A percentile compares a stretch with the other conserved stretches of the same genome.
These are phyloP conservation scores for Conger conger DNA, from an alignment of 2,113 vertebrate genomes.

Conservation along the genomic window DNA sequence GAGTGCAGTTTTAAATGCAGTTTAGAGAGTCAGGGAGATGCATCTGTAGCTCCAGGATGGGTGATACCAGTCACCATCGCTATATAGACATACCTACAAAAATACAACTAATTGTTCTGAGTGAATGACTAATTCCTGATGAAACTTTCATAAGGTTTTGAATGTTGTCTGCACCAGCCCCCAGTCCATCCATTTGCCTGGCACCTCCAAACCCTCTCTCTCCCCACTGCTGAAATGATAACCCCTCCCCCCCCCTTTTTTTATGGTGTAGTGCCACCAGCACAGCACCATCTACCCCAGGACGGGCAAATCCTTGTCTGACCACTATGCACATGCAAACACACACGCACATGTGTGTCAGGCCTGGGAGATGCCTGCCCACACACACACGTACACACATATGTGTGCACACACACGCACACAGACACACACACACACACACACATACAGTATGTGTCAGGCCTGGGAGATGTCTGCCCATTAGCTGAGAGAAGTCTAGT, in stretches of 20 bases:
- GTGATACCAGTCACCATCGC: not conserved
- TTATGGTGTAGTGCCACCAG: not conserved
- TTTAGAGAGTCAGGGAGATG: too few species aligned
- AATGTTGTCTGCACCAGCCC: not conserved
- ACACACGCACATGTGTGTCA: slow-evolving; percentile 37
- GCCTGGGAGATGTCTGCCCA: slow-evolving; percentile 60
- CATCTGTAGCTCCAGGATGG: too few species aligned
- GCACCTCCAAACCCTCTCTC: not conserved
- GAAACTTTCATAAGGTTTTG: too few species aligned
- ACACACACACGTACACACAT: slow-evolving; percentile 25
- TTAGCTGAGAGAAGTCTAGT: slow-evolving; percentile 58
- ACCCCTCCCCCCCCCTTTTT: too few species aligned
- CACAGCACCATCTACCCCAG: not conserved
- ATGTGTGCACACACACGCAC: slow-evolving; percentile 38
- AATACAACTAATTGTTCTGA: not conserved
- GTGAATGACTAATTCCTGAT: too few species aligned
- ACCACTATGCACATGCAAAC: not conserved
- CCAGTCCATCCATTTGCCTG: not conserved
- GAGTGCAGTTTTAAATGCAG: too few species aligned
- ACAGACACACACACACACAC: slow-evolving; percentile 39
- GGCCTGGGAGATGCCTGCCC: not conserved
- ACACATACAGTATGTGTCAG: slow-evolving; percentile 27
- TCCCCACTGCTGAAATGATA: not conserved
- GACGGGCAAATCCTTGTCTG: too few species aligned
- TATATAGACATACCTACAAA: not conserved